Percentiles rank a stretch among this genome's conserved stretches.
Conservation (phyloP, 2,113 vertebrate genomes). For the Callocephalon fimbriatum region DNA sequence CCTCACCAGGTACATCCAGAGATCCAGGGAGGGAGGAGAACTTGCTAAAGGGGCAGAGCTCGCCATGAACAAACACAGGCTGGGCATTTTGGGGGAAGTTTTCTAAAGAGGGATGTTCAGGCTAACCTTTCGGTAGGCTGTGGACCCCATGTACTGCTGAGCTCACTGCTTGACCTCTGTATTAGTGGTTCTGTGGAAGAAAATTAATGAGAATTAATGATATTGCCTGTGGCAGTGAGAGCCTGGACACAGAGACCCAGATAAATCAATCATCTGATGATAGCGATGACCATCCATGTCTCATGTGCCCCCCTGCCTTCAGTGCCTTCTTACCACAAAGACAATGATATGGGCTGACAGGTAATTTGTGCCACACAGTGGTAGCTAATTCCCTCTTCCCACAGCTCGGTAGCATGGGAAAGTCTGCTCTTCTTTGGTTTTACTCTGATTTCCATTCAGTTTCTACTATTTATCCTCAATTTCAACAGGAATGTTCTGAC, state of each 20-base stretch:
- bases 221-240: background rate
- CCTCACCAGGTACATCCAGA: background rate
- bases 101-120: background rate
- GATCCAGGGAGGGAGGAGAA: background rate
- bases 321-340: background rate
- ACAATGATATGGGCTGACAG: background rate
- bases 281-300: background rate
- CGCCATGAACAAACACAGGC: background rate
- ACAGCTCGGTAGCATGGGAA: background rate
- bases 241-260: background rate
- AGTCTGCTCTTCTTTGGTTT: background rate
- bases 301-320: accelerated
- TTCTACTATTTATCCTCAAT: background rate
- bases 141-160: background rate
- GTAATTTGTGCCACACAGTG: background rate
- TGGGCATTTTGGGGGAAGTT: background rate
- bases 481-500: background rate
- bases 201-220: background rate
- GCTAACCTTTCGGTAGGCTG: background rate
- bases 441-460: background rate
- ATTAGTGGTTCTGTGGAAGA: background rate
- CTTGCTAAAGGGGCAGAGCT: background rate
- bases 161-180: background rate
- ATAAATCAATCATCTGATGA: background rate
- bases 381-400: background rate